Evolutionary conservation across 2,113 vertebrate species (phyloP).

Genomic region (Vimba vimba): DNA sequence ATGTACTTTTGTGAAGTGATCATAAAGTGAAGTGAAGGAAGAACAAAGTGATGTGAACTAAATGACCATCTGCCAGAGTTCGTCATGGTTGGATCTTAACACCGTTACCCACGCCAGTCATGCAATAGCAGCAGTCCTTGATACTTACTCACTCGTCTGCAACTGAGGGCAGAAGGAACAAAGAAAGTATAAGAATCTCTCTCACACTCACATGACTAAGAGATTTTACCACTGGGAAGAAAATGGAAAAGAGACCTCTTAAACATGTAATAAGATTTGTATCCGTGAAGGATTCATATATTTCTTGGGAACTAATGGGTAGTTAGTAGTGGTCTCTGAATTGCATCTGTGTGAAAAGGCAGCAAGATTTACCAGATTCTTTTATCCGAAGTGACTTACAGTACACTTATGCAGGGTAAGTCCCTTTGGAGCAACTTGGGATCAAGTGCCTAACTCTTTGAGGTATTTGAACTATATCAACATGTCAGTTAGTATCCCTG

Average conservation of each 20-base stretch:
- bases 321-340: slow-evolving; percentile 6
- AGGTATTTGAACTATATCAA: too few relatives aligned
- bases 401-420: too few relatives aligned
- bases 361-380: too few relatives aligned
- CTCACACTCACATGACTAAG: background rate
- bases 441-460: too few relatives aligned
- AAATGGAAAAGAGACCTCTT: background rate
- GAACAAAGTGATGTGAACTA: slow-evolving; percentile 25
- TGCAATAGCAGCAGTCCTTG: slow-evolving; percentile 22
- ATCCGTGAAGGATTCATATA: background rate
- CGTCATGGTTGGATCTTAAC: slow-evolving; percentile 46
- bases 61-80: slow-evolving; percentile 52
- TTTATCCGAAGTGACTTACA: too few relatives aligned
- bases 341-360: background rate
- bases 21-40: slow-evolving; percentile 7
- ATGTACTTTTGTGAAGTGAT: background rate
- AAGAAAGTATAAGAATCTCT: slow-evolving; percentile 16
- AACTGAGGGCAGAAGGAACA: slow-evolving; percentile 44
- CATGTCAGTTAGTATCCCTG: too few relatives aligned
- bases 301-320: background rate
- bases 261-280: background rate
- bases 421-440: too few relatives aligned
- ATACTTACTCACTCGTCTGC: slow-evolving; percentile 38
- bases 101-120: slow-evolving; percentile 41
- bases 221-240: background rate